A percentile compares a stretch with the other conserved stretches of the same genome.
Evolutionary conservation across 2,888 invertebrate genomes (phyloP).

Genomic region (Caenorhabditis sp.): DNA sequence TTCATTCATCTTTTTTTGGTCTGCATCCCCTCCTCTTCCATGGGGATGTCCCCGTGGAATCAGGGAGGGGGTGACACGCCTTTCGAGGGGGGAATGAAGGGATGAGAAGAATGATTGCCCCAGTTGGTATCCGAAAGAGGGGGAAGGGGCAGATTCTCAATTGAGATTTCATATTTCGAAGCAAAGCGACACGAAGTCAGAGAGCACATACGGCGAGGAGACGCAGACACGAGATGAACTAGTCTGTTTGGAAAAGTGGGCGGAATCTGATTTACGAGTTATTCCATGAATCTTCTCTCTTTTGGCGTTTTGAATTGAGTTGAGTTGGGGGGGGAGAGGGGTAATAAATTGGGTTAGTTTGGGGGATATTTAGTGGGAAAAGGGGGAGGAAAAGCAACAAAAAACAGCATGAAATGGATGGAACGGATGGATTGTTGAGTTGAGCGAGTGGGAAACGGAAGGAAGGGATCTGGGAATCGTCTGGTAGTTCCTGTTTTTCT

Average conservation of each 20-base stretch:
- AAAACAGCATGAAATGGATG: too few relatives aligned
- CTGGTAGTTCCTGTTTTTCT: too few relatives aligned
- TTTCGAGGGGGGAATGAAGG: constrained; percentile 4
- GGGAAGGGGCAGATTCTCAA: constrained; percentile 40
- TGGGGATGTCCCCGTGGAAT: constrained; percentile 49
- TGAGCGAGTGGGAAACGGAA: too few relatives aligned
- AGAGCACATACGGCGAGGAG: constrained; percentile 22
- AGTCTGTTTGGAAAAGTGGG: constrained; percentile 39
- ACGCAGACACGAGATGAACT: constrained; percentile 38
- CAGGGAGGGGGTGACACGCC: too few relatives aligned
- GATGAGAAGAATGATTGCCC: constrained; percentile 51
- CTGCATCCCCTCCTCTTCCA: not conserved
- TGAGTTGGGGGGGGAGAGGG: too few relatives aligned
- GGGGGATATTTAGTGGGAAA: not conserved
- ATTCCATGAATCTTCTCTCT: constrained; percentile 28
- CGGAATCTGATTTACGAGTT: constrained; percentile 59
- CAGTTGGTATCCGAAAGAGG: too few relatives aligned
- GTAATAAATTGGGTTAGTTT: constrained; percentile 43
- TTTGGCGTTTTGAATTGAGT: not conserved
- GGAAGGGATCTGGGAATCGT: too few relatives aligned
- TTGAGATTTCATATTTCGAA: constrained; percentile 56
- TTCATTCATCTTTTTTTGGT: constrained; percentile 55
- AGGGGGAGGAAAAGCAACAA: too few relatives aligned
- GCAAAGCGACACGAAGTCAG: not conserved
- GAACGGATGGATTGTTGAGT: too few relatives aligned